These are phyloP conservation scores for Agriopis leucophaearia DNA, from an alignment of 2,888 invertebrate genomes.

Conservation along the genomic window DNA sequence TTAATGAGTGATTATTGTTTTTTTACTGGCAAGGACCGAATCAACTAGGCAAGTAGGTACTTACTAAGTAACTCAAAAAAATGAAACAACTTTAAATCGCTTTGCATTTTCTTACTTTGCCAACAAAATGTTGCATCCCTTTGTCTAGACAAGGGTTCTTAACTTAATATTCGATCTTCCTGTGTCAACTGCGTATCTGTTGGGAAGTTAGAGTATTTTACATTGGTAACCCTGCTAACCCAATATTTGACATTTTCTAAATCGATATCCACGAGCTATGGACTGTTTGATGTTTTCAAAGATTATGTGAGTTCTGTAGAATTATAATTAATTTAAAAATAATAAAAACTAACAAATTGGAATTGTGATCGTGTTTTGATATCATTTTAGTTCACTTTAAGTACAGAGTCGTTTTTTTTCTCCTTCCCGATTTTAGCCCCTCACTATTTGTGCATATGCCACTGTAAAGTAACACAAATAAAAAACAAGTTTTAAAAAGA, in stretches of 20 bases:
- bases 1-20: no score
- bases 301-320: not conserved
- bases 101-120: slow-evolving; percentile 2
- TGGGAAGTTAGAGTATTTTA: not conserved
- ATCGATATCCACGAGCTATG: slow-evolving; percentile 3
- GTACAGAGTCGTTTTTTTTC: no score
- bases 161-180: slow-evolving; percentile 42
- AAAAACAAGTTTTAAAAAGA: no score
- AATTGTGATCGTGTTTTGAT: no score
- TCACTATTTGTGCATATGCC: no score
- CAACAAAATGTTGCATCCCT: slow-evolving; percentile 8
- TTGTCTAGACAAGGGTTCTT: slow-evolving; percentile 57
- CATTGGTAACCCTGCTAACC: slow-evolving; percentile 12
- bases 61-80: slow-evolving; percentile 21
- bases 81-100: slow-evolving; percentile 5
- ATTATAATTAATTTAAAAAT: no score
- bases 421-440: no score
- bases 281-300: not conserved
- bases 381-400: no score
- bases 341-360: no score
- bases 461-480: no score
- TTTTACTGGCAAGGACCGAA: no score
- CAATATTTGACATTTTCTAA: slow-evolving; percentile 10
- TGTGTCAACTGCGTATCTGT: slow-evolving; percentile 3
- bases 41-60: not conserved